phyloP scores from a whole-genome alignment of 2,888 invertebrate genomes.

The Eudemis profundana region DNA sequence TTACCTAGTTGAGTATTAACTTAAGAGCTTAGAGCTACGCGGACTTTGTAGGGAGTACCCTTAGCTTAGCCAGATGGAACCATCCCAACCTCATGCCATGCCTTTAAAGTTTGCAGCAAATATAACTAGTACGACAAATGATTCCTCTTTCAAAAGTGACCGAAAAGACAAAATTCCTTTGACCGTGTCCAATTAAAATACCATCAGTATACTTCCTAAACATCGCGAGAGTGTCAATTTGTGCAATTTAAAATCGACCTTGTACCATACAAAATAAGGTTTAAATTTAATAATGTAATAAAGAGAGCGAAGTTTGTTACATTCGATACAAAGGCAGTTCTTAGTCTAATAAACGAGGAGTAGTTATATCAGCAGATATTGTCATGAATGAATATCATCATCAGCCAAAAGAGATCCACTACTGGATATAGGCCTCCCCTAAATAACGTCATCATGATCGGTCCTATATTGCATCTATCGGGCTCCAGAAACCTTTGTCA shows the following conservation, averaged over 20 bases:
- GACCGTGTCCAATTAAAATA: constrained; percentile 15
- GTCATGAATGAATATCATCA: too few relatives aligned
- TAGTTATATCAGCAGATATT: neutral
- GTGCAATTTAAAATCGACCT: neutral
- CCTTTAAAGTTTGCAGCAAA: too few relatives aligned
- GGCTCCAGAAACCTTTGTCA: too few relatives aligned
- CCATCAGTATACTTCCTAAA: neutral
- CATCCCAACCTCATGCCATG: too few relatives aligned
- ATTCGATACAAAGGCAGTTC: neutral
- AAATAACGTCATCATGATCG: too few relatives aligned
- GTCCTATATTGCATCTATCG: too few relatives aligned
- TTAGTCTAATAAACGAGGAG: neutral
- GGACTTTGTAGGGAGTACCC: too few relatives aligned
- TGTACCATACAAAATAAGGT: neutral
- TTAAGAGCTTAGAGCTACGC: too few relatives aligned
- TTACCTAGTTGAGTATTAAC: too few relatives aligned
- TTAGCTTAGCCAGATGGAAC: too few relatives aligned
- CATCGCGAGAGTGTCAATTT: neutral
- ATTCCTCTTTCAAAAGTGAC: neutral
- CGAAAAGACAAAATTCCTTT: constrained; percentile 9
- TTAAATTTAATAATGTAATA: neutral
- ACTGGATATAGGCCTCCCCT: too few relatives aligned
- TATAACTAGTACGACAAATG: neutral
- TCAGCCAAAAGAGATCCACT: too few relatives aligned
- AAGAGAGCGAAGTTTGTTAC: neutral